A percentile compares a stretch with the other conserved stretches of the same genome.
phyloP scores from a whole-genome alignment of 2,797 vertebrate species.

The Darevskia mixta region DNA sequence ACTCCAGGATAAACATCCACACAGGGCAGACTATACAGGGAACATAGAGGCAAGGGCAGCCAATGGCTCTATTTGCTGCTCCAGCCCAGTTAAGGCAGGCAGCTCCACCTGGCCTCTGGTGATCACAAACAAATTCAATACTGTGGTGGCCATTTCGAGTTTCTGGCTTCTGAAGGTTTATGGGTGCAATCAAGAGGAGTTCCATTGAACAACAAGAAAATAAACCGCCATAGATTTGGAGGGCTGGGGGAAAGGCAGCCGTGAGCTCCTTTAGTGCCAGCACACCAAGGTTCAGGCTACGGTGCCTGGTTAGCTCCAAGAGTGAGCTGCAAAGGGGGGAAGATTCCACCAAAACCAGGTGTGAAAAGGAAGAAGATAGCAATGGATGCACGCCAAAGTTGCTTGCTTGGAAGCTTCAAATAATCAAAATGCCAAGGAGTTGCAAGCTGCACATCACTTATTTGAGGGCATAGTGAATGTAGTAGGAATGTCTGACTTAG shows the following conservation, averaged over 20 bases:
- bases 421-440: neutral
- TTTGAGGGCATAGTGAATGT: neutral
- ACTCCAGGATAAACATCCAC: neutral
- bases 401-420: neutral
- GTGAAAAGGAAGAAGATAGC: neutral
- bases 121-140: neutral
- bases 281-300: neutral
- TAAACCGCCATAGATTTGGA: neutral
- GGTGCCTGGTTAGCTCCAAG: constrained; percentile 2
- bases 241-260: neutral
- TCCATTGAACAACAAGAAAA: neutral
- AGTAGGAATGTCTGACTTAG: constrained; percentile 1
- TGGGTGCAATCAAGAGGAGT: neutral
- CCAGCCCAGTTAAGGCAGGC: neutral
- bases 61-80: neutral
- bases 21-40: neutral
- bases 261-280: neutral
- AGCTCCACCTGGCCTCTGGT: neutral
- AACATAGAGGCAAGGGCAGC: neutral
- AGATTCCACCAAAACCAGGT: neutral
- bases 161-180: neutral
- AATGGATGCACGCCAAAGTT: neutral
- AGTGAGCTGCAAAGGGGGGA: neutral
- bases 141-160: neutral
- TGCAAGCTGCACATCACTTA: neutral